These are phyloP conservation scores for Desmophyllum pertusum DNA, from an alignment of 92 coral and sea anemone genomes.

Conservation along the genomic window DNA sequence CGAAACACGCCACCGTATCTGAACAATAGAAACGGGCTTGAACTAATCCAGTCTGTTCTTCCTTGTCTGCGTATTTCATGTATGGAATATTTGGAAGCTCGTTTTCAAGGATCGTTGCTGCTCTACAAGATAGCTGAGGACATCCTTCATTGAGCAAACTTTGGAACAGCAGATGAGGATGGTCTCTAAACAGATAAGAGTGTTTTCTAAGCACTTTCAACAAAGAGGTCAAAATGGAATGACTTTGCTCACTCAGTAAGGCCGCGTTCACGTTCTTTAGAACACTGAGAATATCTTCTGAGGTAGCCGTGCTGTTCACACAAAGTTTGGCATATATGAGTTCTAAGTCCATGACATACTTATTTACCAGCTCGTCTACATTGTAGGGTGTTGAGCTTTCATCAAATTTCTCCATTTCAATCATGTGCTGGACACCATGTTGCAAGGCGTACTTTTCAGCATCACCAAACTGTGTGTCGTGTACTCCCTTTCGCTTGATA, in stretches of 20 bases:
- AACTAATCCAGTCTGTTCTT: background rate
- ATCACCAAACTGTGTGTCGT: background rate
- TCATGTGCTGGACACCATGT: slow-evolving; percentile 40
- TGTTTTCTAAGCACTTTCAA: background rate
- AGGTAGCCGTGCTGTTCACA: background rate
- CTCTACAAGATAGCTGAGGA: background rate
- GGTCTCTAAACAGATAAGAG: background rate
- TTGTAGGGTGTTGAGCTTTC: background rate
- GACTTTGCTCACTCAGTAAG: background rate
- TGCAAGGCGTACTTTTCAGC: slow-evolving; percentile 21
- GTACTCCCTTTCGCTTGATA: slow-evolving; percentile 10
- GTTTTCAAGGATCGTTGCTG: background rate
- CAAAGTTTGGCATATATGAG: slow-evolving; percentile 16
- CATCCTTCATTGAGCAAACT: slow-evolving; percentile 5
- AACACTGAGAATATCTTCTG: background rate
- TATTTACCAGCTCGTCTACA: background rate
- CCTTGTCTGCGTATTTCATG: slow-evolving; percentile 5
- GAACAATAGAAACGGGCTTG: slow-evolving; percentile 35
- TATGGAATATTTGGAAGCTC: background rate
- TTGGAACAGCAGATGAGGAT: background rate
- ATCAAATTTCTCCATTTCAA: background rate
- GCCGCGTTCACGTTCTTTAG: background rate
- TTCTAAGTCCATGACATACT: background rate
- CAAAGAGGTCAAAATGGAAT: background rate
- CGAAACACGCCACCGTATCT: slow-evolving; percentile 19